Conservation (phyloP, 2,797 vertebrate genomes). For the Lutjanus campechanus region DNA sequence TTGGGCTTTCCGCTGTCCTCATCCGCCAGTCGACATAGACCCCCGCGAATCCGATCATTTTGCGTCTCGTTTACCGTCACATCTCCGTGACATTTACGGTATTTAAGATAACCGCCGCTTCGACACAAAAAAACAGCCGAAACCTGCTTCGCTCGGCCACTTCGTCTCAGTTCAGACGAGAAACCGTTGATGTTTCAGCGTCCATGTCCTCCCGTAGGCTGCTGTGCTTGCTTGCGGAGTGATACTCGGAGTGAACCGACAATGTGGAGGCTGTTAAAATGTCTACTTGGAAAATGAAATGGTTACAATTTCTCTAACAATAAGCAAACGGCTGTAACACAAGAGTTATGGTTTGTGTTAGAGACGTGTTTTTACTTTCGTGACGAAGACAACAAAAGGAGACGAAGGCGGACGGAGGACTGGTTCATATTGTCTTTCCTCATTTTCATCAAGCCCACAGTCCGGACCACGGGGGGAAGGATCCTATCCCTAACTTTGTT, state of each 20-base stretch:
- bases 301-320: slow-evolving; percentile 77
- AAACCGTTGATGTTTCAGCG: slow-evolving; percentile 82
- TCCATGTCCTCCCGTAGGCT: slow-evolving; percentile 78
- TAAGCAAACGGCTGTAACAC: slow-evolving; percentile 51
- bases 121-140: neutral
- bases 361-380: slow-evolving; percentile 63
- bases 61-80: neutral
- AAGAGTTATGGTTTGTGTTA: slow-evolving; percentile 71
- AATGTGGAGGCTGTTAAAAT: slow-evolving; percentile 90
- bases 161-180: slow-evolving; percentile 76
- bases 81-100: slow-evolving; percentile 11
- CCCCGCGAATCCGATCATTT: slow-evolving; percentile 47
- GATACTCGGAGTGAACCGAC: slow-evolving; percentile 84
- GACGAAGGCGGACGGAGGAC: slow-evolving; percentile 55
- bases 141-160: slow-evolving; percentile 12
- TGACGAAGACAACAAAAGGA: slow-evolving; percentile 60
- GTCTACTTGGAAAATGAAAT: slow-evolving; percentile 89
- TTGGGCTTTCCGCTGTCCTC: slow-evolving; percentile 73
- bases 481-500: slow-evolving; percentile 88
- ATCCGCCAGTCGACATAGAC: slow-evolving; percentile 89
- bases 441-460: slow-evolving; percentile 77
- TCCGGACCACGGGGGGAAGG: slow-evolving; percentile 84
- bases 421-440: slow-evolving; percentile 68
- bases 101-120: neutral
- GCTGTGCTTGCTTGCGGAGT: slow-evolving; percentile 80